Evolutionary conservation across 2,888 invertebrate genomes (phyloP).

Genomic region (Cheiracanthium punctorium): DNA sequence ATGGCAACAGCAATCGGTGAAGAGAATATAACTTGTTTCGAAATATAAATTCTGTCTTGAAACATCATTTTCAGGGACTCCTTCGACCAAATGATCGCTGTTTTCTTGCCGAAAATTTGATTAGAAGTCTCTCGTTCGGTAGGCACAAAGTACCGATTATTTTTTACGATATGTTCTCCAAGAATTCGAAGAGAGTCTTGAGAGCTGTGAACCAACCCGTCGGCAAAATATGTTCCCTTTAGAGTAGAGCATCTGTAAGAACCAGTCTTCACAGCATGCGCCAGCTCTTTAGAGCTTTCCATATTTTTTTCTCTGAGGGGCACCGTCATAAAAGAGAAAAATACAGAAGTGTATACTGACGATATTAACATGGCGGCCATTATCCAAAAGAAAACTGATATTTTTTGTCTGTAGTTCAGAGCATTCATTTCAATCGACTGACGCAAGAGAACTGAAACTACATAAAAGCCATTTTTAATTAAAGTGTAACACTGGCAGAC

Average conservation of each 20-base stretch:
- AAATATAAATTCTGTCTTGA: neutral
- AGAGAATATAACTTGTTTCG: neutral
- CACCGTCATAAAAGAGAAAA: slow-evolving; percentile 14
- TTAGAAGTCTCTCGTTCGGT: neutral
- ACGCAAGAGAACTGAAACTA: too few species aligned
- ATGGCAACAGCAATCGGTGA: neutral
- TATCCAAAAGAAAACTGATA: slow-evolving; percentile 2
- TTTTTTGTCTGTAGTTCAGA: neutral
- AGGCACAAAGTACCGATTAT: neutral
- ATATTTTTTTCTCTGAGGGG: slow-evolving; percentile 21
- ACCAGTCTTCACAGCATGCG: neutral
- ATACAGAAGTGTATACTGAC: neutral
- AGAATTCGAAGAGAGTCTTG: neutral
- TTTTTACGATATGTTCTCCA: neutral
- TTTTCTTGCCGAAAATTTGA: neutral
- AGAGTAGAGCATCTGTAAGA: neutral
- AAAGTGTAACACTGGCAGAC: too few species aligned
- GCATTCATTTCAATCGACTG: too few species aligned
- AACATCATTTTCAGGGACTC: neutral
- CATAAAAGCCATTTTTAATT: too few species aligned
- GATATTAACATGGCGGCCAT: neutral
- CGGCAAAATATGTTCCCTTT: neutral
- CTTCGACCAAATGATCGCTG: neutral
- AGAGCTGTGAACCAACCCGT: neutral
- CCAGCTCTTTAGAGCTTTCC: neutral